Evolutionary conservation across 1,140 invertebrate species (phyloP).

Genomic region (Catajapyx aquilonaris): DNA sequence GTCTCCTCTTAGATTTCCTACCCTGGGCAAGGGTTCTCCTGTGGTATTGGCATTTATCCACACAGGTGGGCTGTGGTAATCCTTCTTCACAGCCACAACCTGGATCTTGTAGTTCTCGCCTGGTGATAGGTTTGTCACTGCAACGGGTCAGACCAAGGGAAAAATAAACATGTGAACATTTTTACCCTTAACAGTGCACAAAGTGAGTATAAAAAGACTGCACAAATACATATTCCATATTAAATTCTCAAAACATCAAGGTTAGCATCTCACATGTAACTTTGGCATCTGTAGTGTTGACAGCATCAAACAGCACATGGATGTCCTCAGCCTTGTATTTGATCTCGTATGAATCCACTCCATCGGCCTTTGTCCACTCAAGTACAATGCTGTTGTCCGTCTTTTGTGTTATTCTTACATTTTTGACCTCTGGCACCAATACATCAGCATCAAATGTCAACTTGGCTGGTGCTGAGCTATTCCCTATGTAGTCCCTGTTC

Average conservation of each 20-base stretch:
- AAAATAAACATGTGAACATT: background rate
- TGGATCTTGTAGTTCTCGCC: slow-evolving; percentile 34
- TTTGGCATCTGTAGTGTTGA: background rate
- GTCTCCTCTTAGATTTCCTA: slow-evolving; percentile 25
- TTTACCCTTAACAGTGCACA: too few relatives aligned
- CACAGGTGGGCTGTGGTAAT: slow-evolving; percentile 29
- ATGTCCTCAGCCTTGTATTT: slow-evolving; percentile 20
- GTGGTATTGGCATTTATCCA: slow-evolving; percentile 25
- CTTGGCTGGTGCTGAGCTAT: slow-evolving; percentile 24
- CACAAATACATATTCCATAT: background rate
- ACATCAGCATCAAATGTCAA: slow-evolving; percentile 35
- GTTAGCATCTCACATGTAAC: background rate
- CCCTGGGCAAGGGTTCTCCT: slow-evolving; percentile 24
- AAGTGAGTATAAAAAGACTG: too few relatives aligned
- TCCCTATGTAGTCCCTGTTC: slow-evolving; percentile 33
- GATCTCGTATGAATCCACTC: slow-evolving; percentile 38
- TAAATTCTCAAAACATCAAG: background rate
- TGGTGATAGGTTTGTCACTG: slow-evolving; percentile 31
- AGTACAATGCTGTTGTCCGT: slow-evolving; percentile 30
- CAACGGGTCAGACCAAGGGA: slow-evolving; percentile 11
- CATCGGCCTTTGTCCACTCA: slow-evolving; percentile 31
- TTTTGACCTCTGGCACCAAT: slow-evolving; percentile 33
- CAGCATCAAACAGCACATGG: background rate
- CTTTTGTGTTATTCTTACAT: slow-evolving; percentile 25
- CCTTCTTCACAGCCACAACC: slow-evolving; percentile 35